A percentile compares a stretch with the other conserved stretches of the same genome.
Conservation (phyloP, 2,888 invertebrate genomes). For the Caenorhabditis doughertyi region DNA sequence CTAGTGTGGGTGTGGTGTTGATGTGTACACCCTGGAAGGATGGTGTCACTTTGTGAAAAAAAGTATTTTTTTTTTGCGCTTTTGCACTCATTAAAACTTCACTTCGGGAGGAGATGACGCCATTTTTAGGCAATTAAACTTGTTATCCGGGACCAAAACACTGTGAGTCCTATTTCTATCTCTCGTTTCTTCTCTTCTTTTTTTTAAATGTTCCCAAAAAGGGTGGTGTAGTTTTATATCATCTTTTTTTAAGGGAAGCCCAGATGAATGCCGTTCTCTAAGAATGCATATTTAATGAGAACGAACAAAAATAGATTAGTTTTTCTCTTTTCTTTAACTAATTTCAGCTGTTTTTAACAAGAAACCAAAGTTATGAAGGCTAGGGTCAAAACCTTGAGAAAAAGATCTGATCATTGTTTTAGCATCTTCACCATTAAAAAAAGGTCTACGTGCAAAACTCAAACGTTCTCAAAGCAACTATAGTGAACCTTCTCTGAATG, state of each 20-base stretch:
- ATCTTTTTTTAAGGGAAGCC: constrained; percentile 8
- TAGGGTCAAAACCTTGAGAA: constrained; percentile 1
- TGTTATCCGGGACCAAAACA: constrained; percentile 55
- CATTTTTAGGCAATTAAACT: constrained; percentile 54
- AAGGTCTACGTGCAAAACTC: constrained; percentile 4
- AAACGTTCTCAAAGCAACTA: constrained; percentile 2
- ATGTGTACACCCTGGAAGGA: constrained; percentile 18
- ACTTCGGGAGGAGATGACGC: constrained; percentile 40
- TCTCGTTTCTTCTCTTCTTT: background rate
- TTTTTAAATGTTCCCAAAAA: constrained; percentile 20
- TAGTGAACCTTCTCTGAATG: constrained; percentile 24
- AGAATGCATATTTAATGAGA: constrained; percentile 11
- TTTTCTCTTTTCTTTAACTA: background rate
- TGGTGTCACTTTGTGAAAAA: constrained; percentile 53
- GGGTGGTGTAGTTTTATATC: constrained; percentile 34
- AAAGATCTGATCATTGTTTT: background rate
- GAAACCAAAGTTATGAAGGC: background rate
- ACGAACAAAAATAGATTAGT: constrained; percentile 5
- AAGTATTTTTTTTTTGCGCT: constrained; percentile 4
- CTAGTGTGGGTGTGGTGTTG: constrained; percentile 53
- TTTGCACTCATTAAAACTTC: constrained; percentile 58
- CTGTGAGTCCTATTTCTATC: constrained; percentile 6
- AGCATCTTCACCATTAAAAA: background rate
- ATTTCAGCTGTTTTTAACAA: background rate
- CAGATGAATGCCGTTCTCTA: constrained; percentile 15